A percentile compares a stretch with the other conserved stretches of the same genome.
phyloP scores from a whole-genome alignment of 1,140 invertebrate species.

The Calephelis nemesis region DNA sequence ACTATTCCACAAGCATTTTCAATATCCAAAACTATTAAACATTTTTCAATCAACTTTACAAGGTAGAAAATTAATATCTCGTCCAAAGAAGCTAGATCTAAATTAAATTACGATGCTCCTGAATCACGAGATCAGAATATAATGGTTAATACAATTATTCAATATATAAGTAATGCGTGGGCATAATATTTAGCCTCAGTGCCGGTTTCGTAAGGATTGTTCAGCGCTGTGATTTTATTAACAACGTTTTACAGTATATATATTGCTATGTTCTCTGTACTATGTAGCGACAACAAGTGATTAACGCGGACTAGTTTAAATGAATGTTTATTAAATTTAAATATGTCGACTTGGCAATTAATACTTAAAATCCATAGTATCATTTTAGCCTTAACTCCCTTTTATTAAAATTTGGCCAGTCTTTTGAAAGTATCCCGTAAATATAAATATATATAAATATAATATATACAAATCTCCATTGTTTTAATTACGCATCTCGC shows the following conservation, averaged over 20 bases:
- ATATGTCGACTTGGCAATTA: too few species aligned
- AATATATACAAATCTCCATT: too few species aligned
- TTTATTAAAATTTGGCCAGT: too few species aligned
- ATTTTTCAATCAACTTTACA: constrained; percentile 16
- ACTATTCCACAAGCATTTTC: neutral
- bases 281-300: too few species aligned
- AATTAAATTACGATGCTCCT: constrained; percentile 64
- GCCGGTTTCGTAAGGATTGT: neutral
- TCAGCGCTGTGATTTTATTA: neutral
- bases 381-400: too few species aligned
- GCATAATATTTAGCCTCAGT: constrained; percentile 48
- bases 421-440: too few species aligned
- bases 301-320: too few species aligned
- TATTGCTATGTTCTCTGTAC: neutral
- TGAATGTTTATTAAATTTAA: too few species aligned
- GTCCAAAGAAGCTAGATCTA: constrained; percentile 34
- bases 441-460: too few species aligned
- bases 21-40: constrained; percentile 2
- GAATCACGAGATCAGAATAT: constrained; percentile 36
- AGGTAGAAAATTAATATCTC: constrained; percentile 13
- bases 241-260: neutral
- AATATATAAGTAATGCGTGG: constrained; percentile 60
- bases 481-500: too few species aligned
- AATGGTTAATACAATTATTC: constrained; percentile 52
- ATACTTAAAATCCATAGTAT: too few species aligned